A percentile compares a stretch with the other conserved stretches of the same genome.
Conservation (phyloP, 2,888 invertebrate species). For the Eledone cirrhosa region DNA sequence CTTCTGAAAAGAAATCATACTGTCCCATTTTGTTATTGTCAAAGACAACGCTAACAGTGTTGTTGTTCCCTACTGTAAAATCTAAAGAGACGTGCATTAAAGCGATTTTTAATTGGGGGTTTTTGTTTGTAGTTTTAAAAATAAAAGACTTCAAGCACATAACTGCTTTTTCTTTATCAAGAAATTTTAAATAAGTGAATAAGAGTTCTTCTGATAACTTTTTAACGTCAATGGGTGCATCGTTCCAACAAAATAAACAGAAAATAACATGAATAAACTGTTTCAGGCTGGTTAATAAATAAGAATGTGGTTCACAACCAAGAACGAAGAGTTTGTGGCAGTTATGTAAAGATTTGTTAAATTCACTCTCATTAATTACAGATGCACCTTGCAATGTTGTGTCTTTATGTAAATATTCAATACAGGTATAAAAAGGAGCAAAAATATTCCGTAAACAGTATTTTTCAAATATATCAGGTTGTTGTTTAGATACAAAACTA, state of each 20-base stretch:
- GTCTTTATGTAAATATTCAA: constrained; percentile 21
- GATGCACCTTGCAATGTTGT: constrained; percentile 2
- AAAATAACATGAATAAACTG: constrained; percentile 46
- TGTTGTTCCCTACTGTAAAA: background rate
- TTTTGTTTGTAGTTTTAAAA: background rate
- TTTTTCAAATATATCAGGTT: constrained; percentile 40
- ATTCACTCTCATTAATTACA: constrained; percentile 40
- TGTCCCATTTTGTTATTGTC: background rate
- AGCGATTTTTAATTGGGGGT: too few relatives aligned
- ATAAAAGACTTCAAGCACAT: constrained; percentile 7
- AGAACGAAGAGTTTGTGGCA: constrained; percentile 46
- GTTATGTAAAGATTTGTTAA: constrained; percentile 48
- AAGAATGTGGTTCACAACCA: constrained; percentile 43
- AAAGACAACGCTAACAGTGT: background rate
- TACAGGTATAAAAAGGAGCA: constrained; percentile 44
- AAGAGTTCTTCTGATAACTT: background rate
- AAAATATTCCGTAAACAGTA: constrained; percentile 46
- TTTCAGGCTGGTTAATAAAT: constrained; percentile 37
- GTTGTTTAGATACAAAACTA: constrained; percentile 44
- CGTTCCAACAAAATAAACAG: constrained; percentile 42
- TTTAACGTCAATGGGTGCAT: constrained; percentile 6
- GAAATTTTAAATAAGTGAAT: constrained; percentile 1
- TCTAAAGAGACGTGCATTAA: background rate
- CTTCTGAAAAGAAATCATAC: constrained; percentile 2
- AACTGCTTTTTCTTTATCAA: background rate